Evolutionary conservation across 2,113 vertebrate genomes (phyloP).

Genomic region (Prunella himalayana): DNA sequence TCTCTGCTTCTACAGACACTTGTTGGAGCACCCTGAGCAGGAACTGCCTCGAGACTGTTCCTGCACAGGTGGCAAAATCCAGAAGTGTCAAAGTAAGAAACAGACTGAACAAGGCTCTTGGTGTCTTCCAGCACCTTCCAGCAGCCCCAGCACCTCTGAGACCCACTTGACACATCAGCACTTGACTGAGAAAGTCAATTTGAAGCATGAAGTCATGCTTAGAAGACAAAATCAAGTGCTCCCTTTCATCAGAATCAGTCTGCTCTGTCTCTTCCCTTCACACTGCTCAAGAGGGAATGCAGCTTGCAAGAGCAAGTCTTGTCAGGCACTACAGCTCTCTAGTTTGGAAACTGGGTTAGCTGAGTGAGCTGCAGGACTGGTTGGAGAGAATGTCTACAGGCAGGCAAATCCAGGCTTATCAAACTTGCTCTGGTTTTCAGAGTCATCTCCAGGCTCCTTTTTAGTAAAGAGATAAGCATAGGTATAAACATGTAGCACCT

Average conservation of each 20-base stretch:
- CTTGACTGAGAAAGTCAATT: background rate
- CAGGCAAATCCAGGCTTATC: background rate
- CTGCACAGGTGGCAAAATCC: background rate
- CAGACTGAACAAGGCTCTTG: background rate
- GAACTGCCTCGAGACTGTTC: rapidly evolving
- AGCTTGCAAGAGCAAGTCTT: background rate
- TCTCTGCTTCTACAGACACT: background rate
- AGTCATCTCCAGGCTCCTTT: background rate
- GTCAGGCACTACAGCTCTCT: background rate
- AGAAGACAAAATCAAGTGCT: background rate
- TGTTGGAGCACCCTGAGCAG: rapidly evolving
- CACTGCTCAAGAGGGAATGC: background rate
- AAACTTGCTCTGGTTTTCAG: background rate
- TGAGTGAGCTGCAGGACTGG: background rate
- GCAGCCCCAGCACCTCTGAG: background rate
- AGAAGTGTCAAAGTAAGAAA: background rate
- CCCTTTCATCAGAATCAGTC: background rate
- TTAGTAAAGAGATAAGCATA: too few relatives aligned
- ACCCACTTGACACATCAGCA: background rate
- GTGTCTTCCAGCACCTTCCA: background rate
- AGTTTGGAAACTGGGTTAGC: background rate
- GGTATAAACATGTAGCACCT: rapidly evolving
- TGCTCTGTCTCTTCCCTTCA: background rate
- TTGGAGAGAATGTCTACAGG: background rate
- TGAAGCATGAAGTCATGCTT: background rate